Percentiles rank a stretch among this genome's conserved stretches.
These are phyloP conservation scores for Aquatica leii DNA, from an alignment of 2,888 invertebrate species.

Conservation along the genomic window DNA sequence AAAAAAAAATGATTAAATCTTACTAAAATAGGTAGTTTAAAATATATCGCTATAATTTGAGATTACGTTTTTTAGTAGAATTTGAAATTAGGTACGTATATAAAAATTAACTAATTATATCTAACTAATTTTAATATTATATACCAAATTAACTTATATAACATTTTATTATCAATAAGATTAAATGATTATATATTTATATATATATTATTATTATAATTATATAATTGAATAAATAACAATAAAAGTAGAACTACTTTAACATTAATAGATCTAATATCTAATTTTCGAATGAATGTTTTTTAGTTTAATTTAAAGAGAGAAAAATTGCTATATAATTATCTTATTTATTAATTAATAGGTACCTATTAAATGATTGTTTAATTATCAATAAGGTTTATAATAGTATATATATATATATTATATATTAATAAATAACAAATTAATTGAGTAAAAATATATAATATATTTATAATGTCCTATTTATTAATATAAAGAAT, in stretches of 20 bases:
- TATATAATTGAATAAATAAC: slow-evolving; percentile 3
- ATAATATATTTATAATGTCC: slow-evolving; percentile 4
- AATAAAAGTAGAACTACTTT: background rate
- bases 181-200: slow-evolving; percentile 42
- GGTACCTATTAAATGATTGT: slow-evolving; percentile 27
- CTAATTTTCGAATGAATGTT: background rate
- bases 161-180: slow-evolving; percentile 44
- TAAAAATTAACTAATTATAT: slow-evolving; percentile 31
- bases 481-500: slow-evolving; percentile 24
- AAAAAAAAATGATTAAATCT: too few relatives aligned
- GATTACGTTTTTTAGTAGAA: too few relatives aligned
- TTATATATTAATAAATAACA: slow-evolving; percentile 27
- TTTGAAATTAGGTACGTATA: slow-evolving; percentile 11
- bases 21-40: too few relatives aligned
- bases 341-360: slow-evolving; percentile 22
- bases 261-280: too few relatives aligned
- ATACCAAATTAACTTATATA: slow-evolving; percentile 22
- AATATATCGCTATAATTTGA: too few relatives aligned
- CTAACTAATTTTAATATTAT: slow-evolving; percentile 11
- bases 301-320: background rate
- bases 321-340: slow-evolving; percentile 3
- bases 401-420: background rate
- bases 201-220: slow-evolving; percentile 29
- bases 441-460: slow-evolving; percentile 22
- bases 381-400: slow-evolving; percentile 5